These are phyloP conservation scores for Synergus japonicus DNA, from an alignment of 2,888 invertebrate species.

Conservation along the genomic window DNA sequence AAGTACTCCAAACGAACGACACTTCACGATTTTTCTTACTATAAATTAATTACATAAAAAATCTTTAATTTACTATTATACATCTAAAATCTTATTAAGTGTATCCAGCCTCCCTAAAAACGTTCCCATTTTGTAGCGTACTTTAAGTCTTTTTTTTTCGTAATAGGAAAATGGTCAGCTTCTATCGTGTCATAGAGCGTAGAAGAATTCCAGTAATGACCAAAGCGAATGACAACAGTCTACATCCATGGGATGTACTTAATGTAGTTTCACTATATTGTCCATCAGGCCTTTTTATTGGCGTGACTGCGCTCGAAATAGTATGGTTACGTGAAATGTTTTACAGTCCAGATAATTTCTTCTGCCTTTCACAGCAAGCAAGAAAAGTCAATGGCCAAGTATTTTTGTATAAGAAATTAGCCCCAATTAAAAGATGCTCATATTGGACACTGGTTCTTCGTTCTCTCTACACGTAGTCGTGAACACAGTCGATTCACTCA, in stretches of 20 bases:
- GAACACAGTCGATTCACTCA: slow-evolving; percentile 72
- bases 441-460: slow-evolving; percentile 64
- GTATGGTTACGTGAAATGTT: slow-evolving; percentile 16
- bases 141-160: slow-evolving; percentile 65
- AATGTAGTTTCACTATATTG: slow-evolving; percentile 65
- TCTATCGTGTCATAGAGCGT: slow-evolving; percentile 60
- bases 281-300: slow-evolving; percentile 57
- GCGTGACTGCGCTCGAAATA: slow-evolving; percentile 20
- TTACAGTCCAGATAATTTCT: slow-evolving; percentile 43
- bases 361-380: slow-evolving; percentile 64
- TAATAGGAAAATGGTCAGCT: slow-evolving; percentile 73
- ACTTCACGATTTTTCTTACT: slow-evolving; percentile 68
- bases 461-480: slow-evolving; percentile 64
- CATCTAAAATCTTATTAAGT: slow-evolving; percentile 71
- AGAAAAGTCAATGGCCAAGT: slow-evolving; percentile 62
- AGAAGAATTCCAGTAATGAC: slow-evolving; percentile 71
- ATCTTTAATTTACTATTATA: slow-evolving; percentile 75
- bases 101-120: slow-evolving; percentile 71
- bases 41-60: slow-evolving; percentile 76
- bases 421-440: slow-evolving; percentile 59
- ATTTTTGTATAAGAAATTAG: slow-evolving; percentile 49
- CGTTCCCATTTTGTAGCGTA: slow-evolving; percentile 64
- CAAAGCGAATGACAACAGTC: slow-evolving; percentile 61
- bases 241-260: slow-evolving; percentile 74
- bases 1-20: slow-evolving; percentile 72